Evolutionary conservation across 2,113 vertebrate genomes (phyloP).

Genomic region (Pterophyllum scalare): DNA sequence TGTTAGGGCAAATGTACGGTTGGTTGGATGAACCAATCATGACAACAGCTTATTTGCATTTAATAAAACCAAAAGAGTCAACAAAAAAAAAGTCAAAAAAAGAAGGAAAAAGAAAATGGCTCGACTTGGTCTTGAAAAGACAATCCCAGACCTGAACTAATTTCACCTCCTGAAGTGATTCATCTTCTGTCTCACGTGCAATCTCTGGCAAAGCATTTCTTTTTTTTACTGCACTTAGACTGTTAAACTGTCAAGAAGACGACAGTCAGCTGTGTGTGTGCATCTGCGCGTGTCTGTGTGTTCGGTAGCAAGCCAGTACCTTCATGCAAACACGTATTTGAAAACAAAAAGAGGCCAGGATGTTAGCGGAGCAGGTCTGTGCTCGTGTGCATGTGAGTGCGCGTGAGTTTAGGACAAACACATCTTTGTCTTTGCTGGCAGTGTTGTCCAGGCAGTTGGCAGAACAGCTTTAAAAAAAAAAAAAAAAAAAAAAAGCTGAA

Average conservation of each 20-base stretch:
- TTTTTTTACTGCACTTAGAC: conserved; percentile 20
- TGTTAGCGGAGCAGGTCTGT: conserved; percentile 44
- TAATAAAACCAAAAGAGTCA: background rate
- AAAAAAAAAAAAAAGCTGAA: conserved; percentile 18
- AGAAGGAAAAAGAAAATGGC: too few relatives aligned
- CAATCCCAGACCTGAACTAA: background rate
- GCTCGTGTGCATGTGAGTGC: background rate
- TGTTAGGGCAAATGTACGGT: background rate
- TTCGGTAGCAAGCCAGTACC: conserved; percentile 36
- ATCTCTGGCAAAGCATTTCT: conserved; percentile 15
- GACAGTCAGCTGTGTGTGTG: conserved; percentile 12
- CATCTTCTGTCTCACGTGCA: conserved; percentile 2
- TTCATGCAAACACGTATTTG: conserved; percentile 39
- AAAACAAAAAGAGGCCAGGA: conserved; percentile 65
- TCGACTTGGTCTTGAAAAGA: too few relatives aligned
- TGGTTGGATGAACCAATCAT: background rate
- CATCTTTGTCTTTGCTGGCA: conserved; percentile 61
- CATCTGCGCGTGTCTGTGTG: background rate
- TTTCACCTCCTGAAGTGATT: conserved; percentile 7
- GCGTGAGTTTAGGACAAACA: conserved; percentile 54
- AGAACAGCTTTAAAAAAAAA: conserved; percentile 30
- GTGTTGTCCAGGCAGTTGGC: conserved; percentile 69
- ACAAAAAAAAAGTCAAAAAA: background rate
- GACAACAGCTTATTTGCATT: background rate
- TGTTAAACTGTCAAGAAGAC: conserved; percentile 54